Conservation (phyloP, 2,113 vertebrate genomes). For the Garra rufa region DNA sequence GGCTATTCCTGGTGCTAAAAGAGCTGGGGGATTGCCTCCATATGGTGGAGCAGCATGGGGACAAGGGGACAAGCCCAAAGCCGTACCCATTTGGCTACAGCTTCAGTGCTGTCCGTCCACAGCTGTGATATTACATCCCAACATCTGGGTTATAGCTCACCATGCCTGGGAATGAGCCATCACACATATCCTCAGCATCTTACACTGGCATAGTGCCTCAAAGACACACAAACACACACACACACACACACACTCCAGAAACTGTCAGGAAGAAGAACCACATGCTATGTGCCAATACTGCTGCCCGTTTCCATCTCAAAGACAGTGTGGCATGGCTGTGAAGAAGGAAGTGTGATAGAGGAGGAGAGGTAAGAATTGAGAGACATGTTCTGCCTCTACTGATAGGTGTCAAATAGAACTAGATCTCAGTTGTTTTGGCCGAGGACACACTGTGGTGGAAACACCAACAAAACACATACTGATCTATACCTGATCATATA, state of each 20-base stretch:
- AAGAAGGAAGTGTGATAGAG: constrained; percentile 53
- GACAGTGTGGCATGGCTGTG: constrained; percentile 56
- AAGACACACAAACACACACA: constrained; percentile 65
- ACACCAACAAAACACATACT: constrained; percentile 24
- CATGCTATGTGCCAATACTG: constrained; percentile 50
- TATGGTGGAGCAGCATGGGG: constrained; percentile 98
- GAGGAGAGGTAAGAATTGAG: constrained; percentile 39
- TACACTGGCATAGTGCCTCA: constrained; percentile 77
- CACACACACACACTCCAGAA: constrained; percentile 62
- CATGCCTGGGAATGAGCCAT: constrained; percentile 97
- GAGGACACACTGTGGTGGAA: constrained; percentile 58
- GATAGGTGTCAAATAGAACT: constrained; percentile 78
- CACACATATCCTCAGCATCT: constrained; percentile 91
- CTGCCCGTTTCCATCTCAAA: constrained; percentile 52
- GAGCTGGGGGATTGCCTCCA: constrained; percentile 95
- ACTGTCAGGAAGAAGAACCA: constrained; percentile 51
- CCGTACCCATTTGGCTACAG: constrained; percentile 88
- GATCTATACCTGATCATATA: constrained; percentile 20
- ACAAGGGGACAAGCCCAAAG: constrained; percentile 84
- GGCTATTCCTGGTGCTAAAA: constrained; percentile 95
- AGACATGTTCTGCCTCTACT: constrained; percentile 68
- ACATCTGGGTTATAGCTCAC: constrained; percentile 99
- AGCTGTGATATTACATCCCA: constrained; percentile 92
- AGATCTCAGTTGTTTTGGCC: constrained; percentile 63
- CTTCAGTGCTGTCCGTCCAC: constrained; percentile 88